These are phyloP conservation scores for Pipistrellus kuhlii DNA, from an alignment of 2,797 vertebrate species.

Conservation along the genomic window DNA sequence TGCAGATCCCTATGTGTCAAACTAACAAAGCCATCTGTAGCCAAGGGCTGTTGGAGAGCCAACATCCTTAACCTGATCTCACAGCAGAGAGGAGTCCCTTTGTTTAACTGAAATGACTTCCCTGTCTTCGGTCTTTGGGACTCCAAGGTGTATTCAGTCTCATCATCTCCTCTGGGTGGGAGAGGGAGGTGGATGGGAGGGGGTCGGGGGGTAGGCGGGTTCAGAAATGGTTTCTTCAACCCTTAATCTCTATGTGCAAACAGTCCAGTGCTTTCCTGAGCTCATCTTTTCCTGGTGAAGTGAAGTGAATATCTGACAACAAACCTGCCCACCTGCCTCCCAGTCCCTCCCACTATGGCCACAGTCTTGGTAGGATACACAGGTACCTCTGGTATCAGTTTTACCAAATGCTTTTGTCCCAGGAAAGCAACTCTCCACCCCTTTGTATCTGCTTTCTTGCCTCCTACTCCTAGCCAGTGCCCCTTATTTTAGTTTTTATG, in stretches of 20 bases:
- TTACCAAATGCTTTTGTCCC: background rate
- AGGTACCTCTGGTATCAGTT: background rate
- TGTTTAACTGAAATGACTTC: slow-evolving; percentile 9
- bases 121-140: background rate
- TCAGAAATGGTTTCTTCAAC: background rate
- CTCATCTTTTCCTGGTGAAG: background rate
- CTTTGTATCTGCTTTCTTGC: background rate
- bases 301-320: background rate
- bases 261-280: background rate
- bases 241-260: background rate
- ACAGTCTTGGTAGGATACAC: background rate
- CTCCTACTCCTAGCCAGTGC: background rate
- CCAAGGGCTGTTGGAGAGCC: too few species aligned
- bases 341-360: background rate
- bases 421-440: background rate
- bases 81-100: background rate
- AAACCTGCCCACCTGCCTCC: background rate
- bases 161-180: background rate
- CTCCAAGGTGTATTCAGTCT: background rate
- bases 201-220: background rate
- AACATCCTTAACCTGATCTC: background rate
- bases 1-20: background rate
- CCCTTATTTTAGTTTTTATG: background rate
- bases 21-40: too few species aligned
- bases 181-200: background rate